A percentile compares a stretch with the other conserved stretches of the same genome.
Conservation (phyloP, 2,888 invertebrate species). For the Adelognathus sp. region DNA sequence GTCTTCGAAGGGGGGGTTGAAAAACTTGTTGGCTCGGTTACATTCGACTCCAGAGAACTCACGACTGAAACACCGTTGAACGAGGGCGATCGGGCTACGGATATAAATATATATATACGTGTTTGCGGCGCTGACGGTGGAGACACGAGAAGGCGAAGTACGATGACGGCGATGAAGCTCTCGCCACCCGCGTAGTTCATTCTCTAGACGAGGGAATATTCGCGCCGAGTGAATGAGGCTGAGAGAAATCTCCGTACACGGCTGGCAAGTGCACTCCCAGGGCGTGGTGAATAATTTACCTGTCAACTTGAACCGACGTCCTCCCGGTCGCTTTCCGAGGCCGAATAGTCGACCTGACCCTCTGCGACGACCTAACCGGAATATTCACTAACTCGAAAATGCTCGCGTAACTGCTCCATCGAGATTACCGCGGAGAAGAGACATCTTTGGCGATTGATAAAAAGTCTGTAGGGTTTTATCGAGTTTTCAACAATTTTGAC, state of each 20-base stretch:
- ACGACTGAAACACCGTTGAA: neutral
- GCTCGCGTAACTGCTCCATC: constrained; percentile 17
- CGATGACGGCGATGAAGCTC: constrained; percentile 2
- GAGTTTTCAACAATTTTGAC: neutral
- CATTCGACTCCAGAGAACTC: constrained; percentile 13
- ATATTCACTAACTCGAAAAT: constrained; percentile 34
- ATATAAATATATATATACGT: neutral
- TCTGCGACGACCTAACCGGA: constrained; percentile 2
- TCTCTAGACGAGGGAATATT: constrained; percentile 9
- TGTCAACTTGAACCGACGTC: constrained; percentile 36
- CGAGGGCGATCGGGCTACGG: neutral
- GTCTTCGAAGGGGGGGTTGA: neutral
- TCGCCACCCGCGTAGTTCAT: neutral
- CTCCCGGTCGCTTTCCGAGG: constrained; percentile 12
- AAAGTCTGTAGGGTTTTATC: neutral
- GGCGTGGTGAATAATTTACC: constrained; percentile 48
- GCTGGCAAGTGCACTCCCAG: constrained; percentile 21
- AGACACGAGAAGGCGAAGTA: neutral
- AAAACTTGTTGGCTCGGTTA: constrained; percentile 19
- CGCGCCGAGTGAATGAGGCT: neutral
- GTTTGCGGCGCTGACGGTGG: neutral
- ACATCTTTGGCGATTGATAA: too few relatives aligned
- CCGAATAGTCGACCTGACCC: constrained; percentile 23
- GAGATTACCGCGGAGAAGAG: neutral
- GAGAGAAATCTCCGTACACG: constrained; percentile 32